Evolutionary conservation across 2,797 vertebrate species (phyloP).

Genomic region (Netta rufina): DNA sequence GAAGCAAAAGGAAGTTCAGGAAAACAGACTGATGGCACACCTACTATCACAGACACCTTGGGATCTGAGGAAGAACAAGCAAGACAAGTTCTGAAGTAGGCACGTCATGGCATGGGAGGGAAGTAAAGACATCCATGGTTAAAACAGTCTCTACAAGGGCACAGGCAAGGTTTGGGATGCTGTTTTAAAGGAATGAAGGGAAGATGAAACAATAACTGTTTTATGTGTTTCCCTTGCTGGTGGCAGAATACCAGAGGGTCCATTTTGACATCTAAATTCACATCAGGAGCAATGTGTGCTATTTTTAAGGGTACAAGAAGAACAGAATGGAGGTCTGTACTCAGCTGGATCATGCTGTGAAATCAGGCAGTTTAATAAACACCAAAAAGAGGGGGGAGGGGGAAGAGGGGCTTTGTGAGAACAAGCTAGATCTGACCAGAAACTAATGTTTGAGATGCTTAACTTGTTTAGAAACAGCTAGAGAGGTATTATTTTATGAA

Average conservation of each 20-base stretch:
- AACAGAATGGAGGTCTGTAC: not conserved
- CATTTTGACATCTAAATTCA: too few relatives aligned
- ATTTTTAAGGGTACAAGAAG: not conserved
- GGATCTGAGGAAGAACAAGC: not conserved
- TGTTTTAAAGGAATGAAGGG: not conserved
- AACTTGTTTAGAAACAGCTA: not conserved
- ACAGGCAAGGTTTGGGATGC: not conserved
- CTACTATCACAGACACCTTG: not conserved
- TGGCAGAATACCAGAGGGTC: not conserved
- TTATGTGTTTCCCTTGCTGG: not conserved
- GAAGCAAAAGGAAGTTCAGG: not conserved
- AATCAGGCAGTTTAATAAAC: not conserved
- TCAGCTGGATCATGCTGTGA: too few relatives aligned
- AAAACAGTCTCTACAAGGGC: not conserved
- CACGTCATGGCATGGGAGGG: not conserved
- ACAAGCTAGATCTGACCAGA: not conserved
- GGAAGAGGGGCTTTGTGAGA: not conserved
- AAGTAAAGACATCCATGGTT: not conserved
- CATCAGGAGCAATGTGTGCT: not conserved
- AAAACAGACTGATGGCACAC: not conserved
- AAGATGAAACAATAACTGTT: not conserved
- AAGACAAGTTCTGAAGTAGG: not conserved
- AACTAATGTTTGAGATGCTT: not conserved
- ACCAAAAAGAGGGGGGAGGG: not conserved
- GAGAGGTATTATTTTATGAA: not conserved